These are phyloP conservation scores for Luperina nickerlii DNA, from an alignment of 2,888 invertebrate genomes.

Conservation along the genomic window DNA sequence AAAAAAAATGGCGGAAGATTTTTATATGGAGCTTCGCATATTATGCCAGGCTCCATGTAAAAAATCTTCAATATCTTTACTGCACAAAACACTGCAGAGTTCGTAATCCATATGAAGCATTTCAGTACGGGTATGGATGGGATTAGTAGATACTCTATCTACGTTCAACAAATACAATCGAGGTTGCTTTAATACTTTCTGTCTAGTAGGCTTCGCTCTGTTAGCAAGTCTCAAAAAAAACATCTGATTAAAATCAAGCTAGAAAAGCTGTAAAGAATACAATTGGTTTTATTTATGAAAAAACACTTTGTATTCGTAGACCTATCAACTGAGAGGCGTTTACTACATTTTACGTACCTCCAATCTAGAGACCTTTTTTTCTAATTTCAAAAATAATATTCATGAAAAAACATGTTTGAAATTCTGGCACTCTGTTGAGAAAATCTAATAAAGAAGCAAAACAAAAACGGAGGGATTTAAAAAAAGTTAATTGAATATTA, in stretches of 20 bases:
- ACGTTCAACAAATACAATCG: conserved; percentile 9
- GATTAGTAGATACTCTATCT: background rate
- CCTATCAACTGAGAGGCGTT: background rate
- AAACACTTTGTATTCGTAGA: conserved; percentile 14
- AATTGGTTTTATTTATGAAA: conserved; percentile 14
- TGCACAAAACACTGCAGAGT: background rate
- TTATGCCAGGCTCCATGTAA: background rate
- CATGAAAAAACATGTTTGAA: background rate
- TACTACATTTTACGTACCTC: background rate
- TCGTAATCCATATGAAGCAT: background rate
- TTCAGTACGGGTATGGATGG: background rate
- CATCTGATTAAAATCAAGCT: background rate
- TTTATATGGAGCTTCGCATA: background rate
- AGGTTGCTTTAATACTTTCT: conserved; percentile 15
- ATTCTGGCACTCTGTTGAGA: background rate
- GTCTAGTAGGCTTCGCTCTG: background rate
- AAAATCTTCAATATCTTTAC: background rate
- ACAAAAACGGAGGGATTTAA: conserved; percentile 25
- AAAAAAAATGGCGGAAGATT: background rate
- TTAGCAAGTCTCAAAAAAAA: background rate
- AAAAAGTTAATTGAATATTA: conserved; percentile 48
- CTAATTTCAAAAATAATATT: background rate
- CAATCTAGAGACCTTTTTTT: background rate
- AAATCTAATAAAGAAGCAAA: conserved; percentile 8
- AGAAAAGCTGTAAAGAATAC: background rate